Evolutionary conservation across 1,140 invertebrate species (phyloP).

Genomic region (Zaprionus ornatus): DNA sequence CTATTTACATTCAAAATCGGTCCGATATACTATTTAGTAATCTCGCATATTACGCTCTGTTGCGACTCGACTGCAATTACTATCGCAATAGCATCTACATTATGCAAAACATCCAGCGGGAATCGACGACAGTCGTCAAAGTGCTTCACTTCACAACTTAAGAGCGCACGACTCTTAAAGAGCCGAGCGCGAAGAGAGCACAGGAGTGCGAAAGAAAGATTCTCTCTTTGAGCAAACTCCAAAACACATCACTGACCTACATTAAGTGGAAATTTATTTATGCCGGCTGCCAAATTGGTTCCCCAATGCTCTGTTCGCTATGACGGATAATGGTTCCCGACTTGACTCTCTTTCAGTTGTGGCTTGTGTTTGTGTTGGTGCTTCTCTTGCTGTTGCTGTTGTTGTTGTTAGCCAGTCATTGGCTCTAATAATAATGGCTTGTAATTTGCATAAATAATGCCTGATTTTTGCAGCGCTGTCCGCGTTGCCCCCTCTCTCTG

Average conservation of each 20-base stretch:
- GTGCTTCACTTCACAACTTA: conserved; percentile 50
- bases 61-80: conserved; percentile 23
- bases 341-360: conserved; percentile 17
- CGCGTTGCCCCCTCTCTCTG: not conserved
- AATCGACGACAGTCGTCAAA: conserved; percentile 13
- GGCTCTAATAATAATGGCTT: conserved; percentile 79
- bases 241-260: conserved; percentile 73
- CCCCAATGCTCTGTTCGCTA: conserved; percentile 49
- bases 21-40: not conserved
- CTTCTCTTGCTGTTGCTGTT: conserved; percentile 23
- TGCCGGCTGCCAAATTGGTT: conserved; percentile 81
- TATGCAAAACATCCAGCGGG: conserved; percentile 40
- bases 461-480: conserved; percentile 69
- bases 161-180: conserved; percentile 41
- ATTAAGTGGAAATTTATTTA: conserved; percentile 79
- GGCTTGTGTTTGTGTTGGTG: conserved; percentile 9
- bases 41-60: not conserved
- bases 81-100: conserved; percentile 31
- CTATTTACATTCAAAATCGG: not conserved
- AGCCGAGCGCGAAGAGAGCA: conserved; percentile 15
- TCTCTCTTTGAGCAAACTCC: conserved; percentile 6
- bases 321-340: conserved; percentile 65
- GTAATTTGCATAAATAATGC: conserved; percentile 81
- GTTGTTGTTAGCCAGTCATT: conserved; percentile 44
- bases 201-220: conserved; percentile 13